Percentiles rank a stretch among this genome's conserved stretches.
Conservation (phyloP, 2,113 vertebrate species). For the Mustelus asterias region DNA sequence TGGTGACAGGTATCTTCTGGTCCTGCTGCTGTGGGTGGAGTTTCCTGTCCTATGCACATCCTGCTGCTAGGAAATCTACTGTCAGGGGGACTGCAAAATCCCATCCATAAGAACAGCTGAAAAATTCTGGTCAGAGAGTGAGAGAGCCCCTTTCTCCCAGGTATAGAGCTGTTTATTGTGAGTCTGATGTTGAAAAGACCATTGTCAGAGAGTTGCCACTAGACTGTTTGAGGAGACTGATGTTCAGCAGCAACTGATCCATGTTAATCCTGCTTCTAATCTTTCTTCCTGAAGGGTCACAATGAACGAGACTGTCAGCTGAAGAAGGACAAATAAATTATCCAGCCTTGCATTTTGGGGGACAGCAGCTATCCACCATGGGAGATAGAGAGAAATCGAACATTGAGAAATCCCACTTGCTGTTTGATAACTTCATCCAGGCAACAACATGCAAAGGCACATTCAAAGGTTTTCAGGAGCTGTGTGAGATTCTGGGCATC, state of each 20-base stretch:
- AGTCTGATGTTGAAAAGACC: background rate
- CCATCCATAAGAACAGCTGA: no score
- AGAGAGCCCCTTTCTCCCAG: background rate
- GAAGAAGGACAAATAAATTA: background rate
- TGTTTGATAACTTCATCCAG: slow-evolving; percentile 94
- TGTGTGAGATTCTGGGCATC: slow-evolving; percentile 84
- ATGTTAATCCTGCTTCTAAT: background rate
- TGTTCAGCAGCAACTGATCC: background rate
- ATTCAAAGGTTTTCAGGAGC: slow-evolving; percentile 91
- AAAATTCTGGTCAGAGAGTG: background rate
- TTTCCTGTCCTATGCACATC: no score
- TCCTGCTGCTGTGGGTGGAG: no score
- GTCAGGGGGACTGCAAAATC: no score
- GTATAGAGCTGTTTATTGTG: background rate
- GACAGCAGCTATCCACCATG: slow-evolving; percentile 51
- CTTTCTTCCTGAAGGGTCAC: background rate
- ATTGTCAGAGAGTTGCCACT: background rate
- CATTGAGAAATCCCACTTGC: slow-evolving; percentile 70
- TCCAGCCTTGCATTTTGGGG: slow-evolving; percentile 17
- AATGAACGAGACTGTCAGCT: slow-evolving; percentile 31
- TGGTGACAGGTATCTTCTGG: no score
- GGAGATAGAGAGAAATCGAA: slow-evolving; percentile 61
- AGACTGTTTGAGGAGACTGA: background rate
- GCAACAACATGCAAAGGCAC: slow-evolving; percentile 90
- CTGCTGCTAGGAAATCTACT: no score